phyloP scores from a whole-genome alignment of 2,797 vertebrate genomes.

The Helarctos malayanus region DNA sequence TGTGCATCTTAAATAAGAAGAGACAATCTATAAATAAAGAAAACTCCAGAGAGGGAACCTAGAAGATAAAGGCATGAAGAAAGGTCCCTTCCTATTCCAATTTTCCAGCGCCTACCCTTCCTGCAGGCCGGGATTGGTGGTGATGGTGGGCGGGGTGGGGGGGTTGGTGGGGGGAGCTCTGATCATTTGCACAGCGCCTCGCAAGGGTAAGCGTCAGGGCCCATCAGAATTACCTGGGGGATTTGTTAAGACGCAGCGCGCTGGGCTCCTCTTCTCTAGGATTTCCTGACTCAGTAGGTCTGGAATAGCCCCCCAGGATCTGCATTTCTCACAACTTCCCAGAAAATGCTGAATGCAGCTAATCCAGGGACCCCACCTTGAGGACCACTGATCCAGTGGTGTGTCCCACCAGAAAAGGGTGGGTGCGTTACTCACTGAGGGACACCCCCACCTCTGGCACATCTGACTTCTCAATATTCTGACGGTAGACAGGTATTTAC shows the following conservation, averaged over 20 bases:
- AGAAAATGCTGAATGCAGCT: too few species aligned
- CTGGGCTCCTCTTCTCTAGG: background rate
- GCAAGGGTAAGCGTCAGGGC: accelerated
- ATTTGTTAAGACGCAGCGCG: background rate
- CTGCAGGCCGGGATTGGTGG: background rate
- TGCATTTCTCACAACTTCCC: background rate
- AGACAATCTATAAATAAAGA: slow-evolving; percentile 66
- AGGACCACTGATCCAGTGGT: background rate
- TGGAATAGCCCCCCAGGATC: background rate
- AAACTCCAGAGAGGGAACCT: slow-evolving; percentile 44
- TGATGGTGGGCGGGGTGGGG: background rate
- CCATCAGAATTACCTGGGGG: too few species aligned
- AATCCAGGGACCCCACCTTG: too few species aligned
- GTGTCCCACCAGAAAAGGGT: slow-evolving; percentile 16
- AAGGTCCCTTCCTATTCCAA: background rate
- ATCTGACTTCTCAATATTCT: slow-evolving; percentile 38
- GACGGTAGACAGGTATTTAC: slow-evolving; percentile 25
- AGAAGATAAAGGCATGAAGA: background rate
- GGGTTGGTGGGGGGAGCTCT: too few species aligned
- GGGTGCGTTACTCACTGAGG: slow-evolving; percentile 29
- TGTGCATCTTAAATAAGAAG: slow-evolving; percentile 27
- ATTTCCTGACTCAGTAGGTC: background rate
- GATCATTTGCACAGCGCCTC: background rate
- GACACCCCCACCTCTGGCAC: background rate
- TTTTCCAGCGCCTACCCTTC: background rate